phyloP scores from a whole-genome alignment of 1,140 invertebrate genomes.

The Apocrypta bakeri region DNA sequence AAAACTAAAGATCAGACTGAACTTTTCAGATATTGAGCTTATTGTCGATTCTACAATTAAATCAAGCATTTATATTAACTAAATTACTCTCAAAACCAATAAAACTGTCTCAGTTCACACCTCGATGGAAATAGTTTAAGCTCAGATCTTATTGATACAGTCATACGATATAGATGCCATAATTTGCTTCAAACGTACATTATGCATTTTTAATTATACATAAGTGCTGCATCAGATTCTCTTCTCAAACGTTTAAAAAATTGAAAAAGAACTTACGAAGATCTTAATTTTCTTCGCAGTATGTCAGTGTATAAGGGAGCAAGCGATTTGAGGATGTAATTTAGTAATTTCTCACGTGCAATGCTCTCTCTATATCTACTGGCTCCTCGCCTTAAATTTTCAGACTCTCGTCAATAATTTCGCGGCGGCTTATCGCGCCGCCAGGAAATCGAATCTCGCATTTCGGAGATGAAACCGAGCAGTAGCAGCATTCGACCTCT shows the following conservation, averaged over 20 bases:
- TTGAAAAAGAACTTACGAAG: too few relatives aligned
- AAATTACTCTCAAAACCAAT: slow-evolving; percentile 49
- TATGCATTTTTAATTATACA: too few relatives aligned
- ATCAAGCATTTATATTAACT: slow-evolving; percentile 28
- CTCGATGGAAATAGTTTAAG: not conserved
- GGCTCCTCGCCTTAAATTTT: slow-evolving; percentile 56
- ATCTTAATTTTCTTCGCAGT: not conserved
- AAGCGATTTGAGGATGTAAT: slow-evolving; percentile 51
- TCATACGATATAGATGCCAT: too few relatives aligned
- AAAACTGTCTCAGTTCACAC: not conserved
- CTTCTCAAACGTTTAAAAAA: too few relatives aligned
- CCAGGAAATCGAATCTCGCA: slow-evolving; percentile 59
- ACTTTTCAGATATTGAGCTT: slow-evolving; percentile 78
- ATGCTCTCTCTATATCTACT: slow-evolving; percentile 47
- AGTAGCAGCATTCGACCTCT: slow-evolving; percentile 9
- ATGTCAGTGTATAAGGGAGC: not conserved
- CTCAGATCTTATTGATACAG: too few relatives aligned
- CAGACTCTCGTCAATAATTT: slow-evolving; percentile 63
- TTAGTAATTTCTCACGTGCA: slow-evolving; percentile 53
- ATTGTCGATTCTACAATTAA: slow-evolving; percentile 72
- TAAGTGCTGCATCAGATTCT: too few relatives aligned
- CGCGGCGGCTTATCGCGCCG: slow-evolving; percentile 57
- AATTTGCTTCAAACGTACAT: too few relatives aligned
- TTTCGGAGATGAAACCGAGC: slow-evolving; percentile 42
- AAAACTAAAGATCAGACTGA: slow-evolving; percentile 43